phyloP scores from a whole-genome alignment of 1,140 invertebrate genomes.

The roundworm (Caenorhabditis elegans) region WBcel235 BX284605.5:9829001-9829500 shows the following conservation, averaged over 20 bases:
- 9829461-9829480: too few species aligned
- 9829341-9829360: background rate
- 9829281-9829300: background rate
- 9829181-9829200: background rate
- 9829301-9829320: background rate
- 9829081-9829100: too few species aligned
- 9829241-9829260: background rate
- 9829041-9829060: too few species aligned
- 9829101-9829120: too few species aligned
- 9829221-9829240: background rate
- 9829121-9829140: background rate
- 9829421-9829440: too few species aligned
- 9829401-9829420: too few species aligned
- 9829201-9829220: background rate
- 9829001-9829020: too few species aligned
- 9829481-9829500: too few species aligned
- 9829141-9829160: background rate
- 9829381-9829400: background rate
- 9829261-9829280: background rate
- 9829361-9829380: background rate
- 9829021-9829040: too few species aligned
- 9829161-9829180: background rate
- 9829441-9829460: too few species aligned
- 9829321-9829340: background rate
- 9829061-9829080: too few species aligned